phyloP scores from a whole-genome alignment of 2,113 vertebrate species.

The Rhinolophus sinicus region DNA sequence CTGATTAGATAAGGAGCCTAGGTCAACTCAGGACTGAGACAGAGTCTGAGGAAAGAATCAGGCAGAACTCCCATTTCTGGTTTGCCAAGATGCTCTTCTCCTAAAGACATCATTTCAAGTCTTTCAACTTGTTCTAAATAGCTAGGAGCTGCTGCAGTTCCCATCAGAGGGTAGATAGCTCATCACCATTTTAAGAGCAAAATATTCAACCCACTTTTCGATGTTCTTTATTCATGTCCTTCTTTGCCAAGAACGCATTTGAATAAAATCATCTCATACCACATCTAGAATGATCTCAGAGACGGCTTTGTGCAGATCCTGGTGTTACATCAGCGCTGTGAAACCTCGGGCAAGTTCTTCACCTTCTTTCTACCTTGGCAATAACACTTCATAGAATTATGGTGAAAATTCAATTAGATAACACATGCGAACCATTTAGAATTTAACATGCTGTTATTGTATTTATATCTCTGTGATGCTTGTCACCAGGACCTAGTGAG shows the following conservation, averaged over 20 bases:
- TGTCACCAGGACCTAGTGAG: background rate
- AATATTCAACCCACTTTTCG: background rate
- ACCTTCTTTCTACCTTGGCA: background rate
- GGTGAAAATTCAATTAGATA: background rate
- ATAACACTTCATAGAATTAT: background rate
- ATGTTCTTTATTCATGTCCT: background rate
- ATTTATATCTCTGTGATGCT: background rate
- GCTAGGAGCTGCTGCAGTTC: background rate
- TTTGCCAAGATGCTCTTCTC: background rate
- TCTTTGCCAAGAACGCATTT: background rate
- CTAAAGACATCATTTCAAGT: background rate
- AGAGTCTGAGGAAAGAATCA: background rate
- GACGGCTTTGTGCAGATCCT: background rate
- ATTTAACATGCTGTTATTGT: background rate
- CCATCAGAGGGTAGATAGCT: background rate
- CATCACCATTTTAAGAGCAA: background rate
- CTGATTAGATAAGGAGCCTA: background rate
- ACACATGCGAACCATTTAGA: background rate
- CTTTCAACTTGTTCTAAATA: background rate
- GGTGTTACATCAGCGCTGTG: rapidly evolving
- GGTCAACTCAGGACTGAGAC: background rate
- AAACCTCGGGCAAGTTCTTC: background rate
- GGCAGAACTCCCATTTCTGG: background rate
- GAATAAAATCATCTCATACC: background rate
- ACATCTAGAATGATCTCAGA: background rate